Conservation (phyloP, 2,113 vertebrate genomes). For the Triplophysa dalaica region DNA sequence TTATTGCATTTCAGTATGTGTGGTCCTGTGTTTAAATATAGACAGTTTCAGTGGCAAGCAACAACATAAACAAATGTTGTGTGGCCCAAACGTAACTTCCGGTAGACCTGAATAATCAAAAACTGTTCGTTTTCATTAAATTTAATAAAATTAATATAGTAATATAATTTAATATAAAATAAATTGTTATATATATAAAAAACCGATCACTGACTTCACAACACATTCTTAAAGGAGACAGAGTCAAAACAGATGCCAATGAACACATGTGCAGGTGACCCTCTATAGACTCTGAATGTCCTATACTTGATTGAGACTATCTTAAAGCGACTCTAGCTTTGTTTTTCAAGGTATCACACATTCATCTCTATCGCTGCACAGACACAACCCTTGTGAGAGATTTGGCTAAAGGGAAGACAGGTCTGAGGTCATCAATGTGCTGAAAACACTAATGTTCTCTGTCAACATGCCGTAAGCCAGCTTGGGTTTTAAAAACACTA, state of each 20-base stretch:
- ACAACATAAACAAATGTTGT: no score
- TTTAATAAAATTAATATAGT: no score
- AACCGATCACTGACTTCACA: no score
- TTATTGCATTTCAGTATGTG: not conserved
- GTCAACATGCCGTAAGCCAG: slow-evolving; percentile 40
- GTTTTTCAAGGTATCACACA: slow-evolving; percentile 1
- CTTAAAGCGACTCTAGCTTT: not conserved
- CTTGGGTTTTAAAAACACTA: slow-evolving; percentile 30
- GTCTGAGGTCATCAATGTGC: slow-evolving; percentile 16
- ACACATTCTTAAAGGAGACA: no score
- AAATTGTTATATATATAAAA: no score
- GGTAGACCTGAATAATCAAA: no score
- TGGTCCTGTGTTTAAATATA: not conserved
- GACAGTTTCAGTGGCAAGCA: no score
- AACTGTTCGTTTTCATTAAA: no score
- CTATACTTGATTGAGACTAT: not conserved
- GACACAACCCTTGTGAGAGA: not conserved
- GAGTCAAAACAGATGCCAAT: not conserved
- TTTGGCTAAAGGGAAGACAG: slow-evolving; percentile 31
- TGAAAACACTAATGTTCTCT: slow-evolving; percentile 35
- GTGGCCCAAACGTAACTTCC: no score
- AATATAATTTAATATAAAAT: no score
- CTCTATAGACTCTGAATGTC: not conserved
- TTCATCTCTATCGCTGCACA: not conserved
- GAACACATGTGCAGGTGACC: not conserved